phyloP scores from a whole-genome alignment of 1,140 invertebrate species.

The Pachyrhynchus sulphureomaculatus region DNA sequence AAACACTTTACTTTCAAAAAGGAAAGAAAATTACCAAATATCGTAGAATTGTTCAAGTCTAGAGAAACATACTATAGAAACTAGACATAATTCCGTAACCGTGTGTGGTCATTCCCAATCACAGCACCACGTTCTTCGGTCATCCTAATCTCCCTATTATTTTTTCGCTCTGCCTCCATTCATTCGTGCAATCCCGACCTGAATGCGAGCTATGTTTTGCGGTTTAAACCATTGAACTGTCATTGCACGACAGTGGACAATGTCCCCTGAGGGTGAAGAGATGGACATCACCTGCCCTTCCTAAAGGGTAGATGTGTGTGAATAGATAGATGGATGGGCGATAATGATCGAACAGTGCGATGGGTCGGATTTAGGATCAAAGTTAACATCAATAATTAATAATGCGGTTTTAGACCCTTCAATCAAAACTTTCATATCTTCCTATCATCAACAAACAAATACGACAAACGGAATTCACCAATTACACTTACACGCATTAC shows the following conservation, averaged over 20 bases:
- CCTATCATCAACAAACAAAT: no score
- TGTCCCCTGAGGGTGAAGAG: neutral
- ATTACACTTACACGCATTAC: no score
- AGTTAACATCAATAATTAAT: no score
- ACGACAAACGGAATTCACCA: no score
- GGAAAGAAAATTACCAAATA: no score
- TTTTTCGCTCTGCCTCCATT: neutral
- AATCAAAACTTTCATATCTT: no score
- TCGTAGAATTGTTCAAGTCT: no score
- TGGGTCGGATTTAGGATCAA: no score
- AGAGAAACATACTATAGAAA: no score
- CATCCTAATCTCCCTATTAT: conserved; percentile 1
- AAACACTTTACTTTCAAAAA: no score
- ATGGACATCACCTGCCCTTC: conserved; percentile 1
- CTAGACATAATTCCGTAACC: neutral
- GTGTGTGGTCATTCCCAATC: neutral
- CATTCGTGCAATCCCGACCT: neutral
- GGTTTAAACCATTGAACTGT: conserved; percentile 1
- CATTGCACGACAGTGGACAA: conserved; percentile 2
- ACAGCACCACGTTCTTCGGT: neutral
- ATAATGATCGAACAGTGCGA: neutral
- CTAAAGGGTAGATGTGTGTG: neutral
- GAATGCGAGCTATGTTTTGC: conserved; percentile 2
- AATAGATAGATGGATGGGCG: neutral
- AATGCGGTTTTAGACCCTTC: no score